These are phyloP conservation scores for Arrhopalites spinosus DNA, from an alignment of 2,888 invertebrate genomes.

Conservation along the genomic window DNA sequence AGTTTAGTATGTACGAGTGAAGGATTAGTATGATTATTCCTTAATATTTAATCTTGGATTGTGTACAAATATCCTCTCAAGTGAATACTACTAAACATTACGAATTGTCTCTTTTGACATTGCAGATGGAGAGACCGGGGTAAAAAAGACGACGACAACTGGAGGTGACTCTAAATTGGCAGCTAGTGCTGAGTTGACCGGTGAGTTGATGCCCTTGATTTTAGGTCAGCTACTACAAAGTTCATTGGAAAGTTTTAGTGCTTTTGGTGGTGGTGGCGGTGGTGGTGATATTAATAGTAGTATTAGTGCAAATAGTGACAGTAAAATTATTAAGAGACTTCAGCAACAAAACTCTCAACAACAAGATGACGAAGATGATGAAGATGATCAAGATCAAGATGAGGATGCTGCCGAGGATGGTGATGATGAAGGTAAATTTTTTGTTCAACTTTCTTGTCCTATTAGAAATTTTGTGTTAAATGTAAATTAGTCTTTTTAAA, in stretches of 20 bases:
- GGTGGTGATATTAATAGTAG: slow-evolving; percentile 33
- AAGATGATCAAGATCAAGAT: slow-evolving; percentile 18
- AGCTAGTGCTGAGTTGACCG: slow-evolving; percentile 47
- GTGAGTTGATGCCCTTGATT: slow-evolving; percentile 57
- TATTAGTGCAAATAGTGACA: slow-evolving; percentile 12
- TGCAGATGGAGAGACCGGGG: slow-evolving; percentile 20
- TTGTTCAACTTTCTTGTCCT: too few relatives aligned
- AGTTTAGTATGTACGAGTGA: too few relatives aligned
- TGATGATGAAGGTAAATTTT: slow-evolving; percentile 15
- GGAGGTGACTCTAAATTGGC: slow-evolving; percentile 11
- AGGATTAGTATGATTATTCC: too few relatives aligned
- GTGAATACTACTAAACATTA: too few relatives aligned
- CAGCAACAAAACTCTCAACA: slow-evolving; percentile 23
- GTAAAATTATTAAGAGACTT: slow-evolving; percentile 22
- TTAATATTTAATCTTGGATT: too few relatives aligned
- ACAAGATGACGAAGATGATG: slow-evolving; percentile 18
- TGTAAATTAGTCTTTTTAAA: too few relatives aligned
- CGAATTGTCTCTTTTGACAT: not conserved
- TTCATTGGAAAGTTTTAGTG: slow-evolving; percentile 50
- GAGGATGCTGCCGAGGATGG: slow-evolving; percentile 12
- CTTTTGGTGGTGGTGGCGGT: slow-evolving; percentile 35
- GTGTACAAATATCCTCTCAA: too few relatives aligned
- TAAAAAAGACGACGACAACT: not conserved
- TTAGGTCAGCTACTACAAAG: slow-evolving; percentile 56
- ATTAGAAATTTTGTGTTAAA: too few relatives aligned